Evolutionary conservation across 1,140 invertebrate species (phyloP).

Genomic region (Drosophila seguyi): DNA sequence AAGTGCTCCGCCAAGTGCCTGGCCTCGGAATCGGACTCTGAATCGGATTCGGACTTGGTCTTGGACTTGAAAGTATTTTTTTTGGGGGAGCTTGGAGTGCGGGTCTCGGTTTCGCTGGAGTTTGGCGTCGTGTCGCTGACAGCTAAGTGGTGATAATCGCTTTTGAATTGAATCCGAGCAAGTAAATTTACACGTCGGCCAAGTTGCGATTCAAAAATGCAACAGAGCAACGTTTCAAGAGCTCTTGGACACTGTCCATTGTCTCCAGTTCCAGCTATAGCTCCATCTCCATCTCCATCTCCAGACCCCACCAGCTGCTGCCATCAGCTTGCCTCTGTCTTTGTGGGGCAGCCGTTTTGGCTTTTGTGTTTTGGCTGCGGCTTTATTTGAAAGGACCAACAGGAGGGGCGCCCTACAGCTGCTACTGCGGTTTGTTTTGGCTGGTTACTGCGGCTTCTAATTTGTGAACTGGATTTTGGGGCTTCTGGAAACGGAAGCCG

Average conservation of each 20-base stretch:
- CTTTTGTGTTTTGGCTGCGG: constrained; percentile 56
- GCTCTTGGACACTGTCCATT: constrained; percentile 43
- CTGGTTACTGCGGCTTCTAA: constrained; percentile 64
- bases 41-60: constrained; percentile 34
- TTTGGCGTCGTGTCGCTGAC: constrained; percentile 75
- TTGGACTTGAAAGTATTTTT: constrained; percentile 29
- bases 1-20: constrained; percentile 62
- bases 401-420: constrained; percentile 1
- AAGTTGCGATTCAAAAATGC: constrained; percentile 79
- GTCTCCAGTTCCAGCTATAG: neutral
- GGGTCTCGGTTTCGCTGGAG: constrained; percentile 31
- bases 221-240: constrained; percentile 46
- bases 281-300: neutral
- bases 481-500: constrained; percentile 28
- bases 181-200: constrained; percentile 69
- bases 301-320: neutral
- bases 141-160: constrained; percentile 81
- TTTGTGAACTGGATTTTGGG: constrained; percentile 69
- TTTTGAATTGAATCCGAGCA: constrained; percentile 79
- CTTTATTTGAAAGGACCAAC: constrained; percentile 14
- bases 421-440: constrained; percentile 50
- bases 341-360: constrained; percentile 21
- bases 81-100: constrained; percentile 16
- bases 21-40: constrained; percentile 56
- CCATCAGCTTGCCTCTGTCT: neutral